A percentile compares a stretch with the other conserved stretches of the same genome.
Evolutionary conservation across 2,797 vertebrate species (phyloP).

Genomic region (Agapornis canus): DNA sequence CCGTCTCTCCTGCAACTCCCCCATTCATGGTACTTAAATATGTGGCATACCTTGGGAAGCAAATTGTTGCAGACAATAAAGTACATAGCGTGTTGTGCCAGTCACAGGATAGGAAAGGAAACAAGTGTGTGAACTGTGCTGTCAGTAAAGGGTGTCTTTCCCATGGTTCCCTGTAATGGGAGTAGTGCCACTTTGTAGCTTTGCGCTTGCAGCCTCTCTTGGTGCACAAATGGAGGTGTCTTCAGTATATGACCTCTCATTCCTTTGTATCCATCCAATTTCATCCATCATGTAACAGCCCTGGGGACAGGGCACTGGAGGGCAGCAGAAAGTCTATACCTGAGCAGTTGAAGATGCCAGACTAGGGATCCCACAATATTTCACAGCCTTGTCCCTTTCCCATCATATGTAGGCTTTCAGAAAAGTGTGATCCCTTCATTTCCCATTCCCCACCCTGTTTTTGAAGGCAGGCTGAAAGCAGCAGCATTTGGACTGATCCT

Average conservation of each 20-base stretch:
- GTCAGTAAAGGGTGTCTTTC: background rate
- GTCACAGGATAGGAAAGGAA: background rate
- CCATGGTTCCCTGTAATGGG: background rate
- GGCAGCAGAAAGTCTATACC: background rate
- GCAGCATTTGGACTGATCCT: background rate
- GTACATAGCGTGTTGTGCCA: background rate
- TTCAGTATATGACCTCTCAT: background rate
- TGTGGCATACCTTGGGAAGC: background rate
- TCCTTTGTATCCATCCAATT: background rate
- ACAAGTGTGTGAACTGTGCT: background rate
- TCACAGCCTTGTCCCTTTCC: background rate
- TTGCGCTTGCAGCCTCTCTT: background rate
- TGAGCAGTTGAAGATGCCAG: background rate
- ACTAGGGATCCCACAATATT: background rate
- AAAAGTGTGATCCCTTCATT: background rate
- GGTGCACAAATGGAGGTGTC: background rate
- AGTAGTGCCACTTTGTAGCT: background rate
- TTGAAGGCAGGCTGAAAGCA: background rate
- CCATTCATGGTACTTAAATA: background rate
- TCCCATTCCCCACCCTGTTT: fast-evolving
- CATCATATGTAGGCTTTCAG: background rate
- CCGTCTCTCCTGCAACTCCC: background rate
- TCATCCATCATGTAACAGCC: background rate
- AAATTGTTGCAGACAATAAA: background rate
- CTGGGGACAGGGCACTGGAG: background rate